Conservation (phyloP, 2,888 invertebrate genomes). For the Aspidiotus rigidus region DNA sequence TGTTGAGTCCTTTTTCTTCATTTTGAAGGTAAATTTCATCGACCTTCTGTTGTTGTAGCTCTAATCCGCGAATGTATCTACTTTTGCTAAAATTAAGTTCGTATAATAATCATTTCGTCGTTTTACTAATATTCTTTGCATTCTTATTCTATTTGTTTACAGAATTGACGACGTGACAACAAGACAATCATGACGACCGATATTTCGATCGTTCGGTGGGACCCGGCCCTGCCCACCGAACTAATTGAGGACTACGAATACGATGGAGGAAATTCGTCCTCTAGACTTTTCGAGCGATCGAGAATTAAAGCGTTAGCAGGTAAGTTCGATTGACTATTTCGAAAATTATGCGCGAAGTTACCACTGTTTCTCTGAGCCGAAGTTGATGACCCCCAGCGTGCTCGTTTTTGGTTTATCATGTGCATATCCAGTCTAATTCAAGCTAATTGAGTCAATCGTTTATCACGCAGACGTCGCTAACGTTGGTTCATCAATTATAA, state of each 20-base stretch:
- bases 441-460: too few relatives aligned
- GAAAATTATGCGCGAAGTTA: too few relatives aligned
- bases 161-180: conserved; percentile 16
- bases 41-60: too few relatives aligned
- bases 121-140: not conserved
- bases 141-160: not conserved
- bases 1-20: too few relatives aligned
- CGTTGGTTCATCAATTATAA: too few relatives aligned
- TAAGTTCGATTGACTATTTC: conserved; percentile 43
- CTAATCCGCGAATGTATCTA: too few relatives aligned
- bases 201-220: conserved; percentile 95
- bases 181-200: conserved; percentile 74
- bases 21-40: too few relatives aligned
- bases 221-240: conserved; percentile 80
- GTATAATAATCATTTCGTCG: not conserved
- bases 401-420: too few relatives aligned
- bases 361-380: too few relatives aligned
- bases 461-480: too few relatives aligned
- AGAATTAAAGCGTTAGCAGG: conserved; percentile 98
- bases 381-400: too few relatives aligned
- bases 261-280: conserved; percentile 98
- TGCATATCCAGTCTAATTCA: too few relatives aligned
- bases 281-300: conserved; percentile 96
- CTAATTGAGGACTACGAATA: conserved; percentile 97
- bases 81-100: not conserved